Conservation (phyloP, 2,113 vertebrate genomes). For the Progne subis region DNA sequence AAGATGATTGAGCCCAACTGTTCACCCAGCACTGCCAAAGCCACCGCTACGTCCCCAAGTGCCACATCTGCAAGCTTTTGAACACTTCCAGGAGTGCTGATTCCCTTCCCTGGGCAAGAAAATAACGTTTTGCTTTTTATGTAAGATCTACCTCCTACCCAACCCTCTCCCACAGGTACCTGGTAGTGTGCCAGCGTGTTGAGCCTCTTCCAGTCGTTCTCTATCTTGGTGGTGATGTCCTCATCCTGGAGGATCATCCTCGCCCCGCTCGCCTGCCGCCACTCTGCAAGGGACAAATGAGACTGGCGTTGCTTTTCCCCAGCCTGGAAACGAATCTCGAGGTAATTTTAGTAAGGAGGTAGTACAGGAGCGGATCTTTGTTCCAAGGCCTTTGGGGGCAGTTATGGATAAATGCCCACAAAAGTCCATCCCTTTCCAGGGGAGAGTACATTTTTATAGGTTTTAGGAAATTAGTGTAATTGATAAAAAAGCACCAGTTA, state of each 20-base stretch:
- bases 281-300: constrained; percentile 67
- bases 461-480: not conserved
- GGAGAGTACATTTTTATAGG: too few species aligned
- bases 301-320: not conserved
- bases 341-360: not conserved
- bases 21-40: not conserved
- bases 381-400: not conserved
- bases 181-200: constrained; percentile 79
- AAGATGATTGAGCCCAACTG: not conserved
- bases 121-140: not conserved
- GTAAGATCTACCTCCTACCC: not conserved
- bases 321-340: not conserved
- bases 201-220: constrained; percentile 85
- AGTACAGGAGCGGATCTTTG: rapidly evolving
- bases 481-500: not conserved
- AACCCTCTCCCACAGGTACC: constrained; percentile 3
- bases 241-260: constrained; percentile 85
- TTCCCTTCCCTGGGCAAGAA: not conserved
- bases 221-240: constrained; percentile 85
- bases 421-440: not conserved
- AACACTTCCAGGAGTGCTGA: too few species aligned
- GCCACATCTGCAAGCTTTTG: not conserved
- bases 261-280: constrained; percentile 78
- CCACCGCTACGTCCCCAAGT: not conserved
- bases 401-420: too few species aligned